A percentile compares a stretch with the other conserved stretches of the same genome.
phyloP scores from a whole-genome alignment of 2,113 vertebrate species.

The Equus quagga region DNA sequence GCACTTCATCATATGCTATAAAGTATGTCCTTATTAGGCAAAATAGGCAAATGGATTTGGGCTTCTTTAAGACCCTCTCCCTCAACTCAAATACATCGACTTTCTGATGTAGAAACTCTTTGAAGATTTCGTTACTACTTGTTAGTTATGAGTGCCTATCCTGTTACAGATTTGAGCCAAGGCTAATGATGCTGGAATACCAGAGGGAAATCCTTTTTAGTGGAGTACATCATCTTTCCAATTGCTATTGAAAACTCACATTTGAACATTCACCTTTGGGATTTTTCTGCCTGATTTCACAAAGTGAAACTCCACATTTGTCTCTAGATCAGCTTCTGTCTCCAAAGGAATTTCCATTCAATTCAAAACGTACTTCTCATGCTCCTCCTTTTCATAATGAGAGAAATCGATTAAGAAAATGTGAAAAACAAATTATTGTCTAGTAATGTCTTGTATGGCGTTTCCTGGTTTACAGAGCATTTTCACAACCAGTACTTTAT shows the following conservation, averaged over 20 bases:
- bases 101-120: constrained; percentile 54
- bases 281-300: background rate
- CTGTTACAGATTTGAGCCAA: background rate
- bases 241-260: background rate
- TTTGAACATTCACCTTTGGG: background rate
- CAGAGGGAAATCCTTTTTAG: background rate
- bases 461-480: background rate
- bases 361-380: background rate
- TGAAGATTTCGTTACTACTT: constrained; percentile 61
- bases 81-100: constrained; percentile 34
- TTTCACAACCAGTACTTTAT: background rate
- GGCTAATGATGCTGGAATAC: background rate
- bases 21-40: constrained; percentile 33
- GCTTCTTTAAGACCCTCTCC: background rate
- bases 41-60: constrained; percentile 15
- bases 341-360: background rate
- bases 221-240: background rate
- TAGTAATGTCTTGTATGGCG: background rate
- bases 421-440: background rate
- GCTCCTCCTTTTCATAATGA: background rate
- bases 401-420: background rate
- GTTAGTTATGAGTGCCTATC: constrained; percentile 14
- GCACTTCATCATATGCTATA: background rate
- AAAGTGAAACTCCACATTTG: background rate
- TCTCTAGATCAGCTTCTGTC: background rate